These are phyloP conservation scores for Lasiurus borealis DNA, from an alignment of 2,113 vertebrate genomes.

Conservation along the genomic window DNA sequence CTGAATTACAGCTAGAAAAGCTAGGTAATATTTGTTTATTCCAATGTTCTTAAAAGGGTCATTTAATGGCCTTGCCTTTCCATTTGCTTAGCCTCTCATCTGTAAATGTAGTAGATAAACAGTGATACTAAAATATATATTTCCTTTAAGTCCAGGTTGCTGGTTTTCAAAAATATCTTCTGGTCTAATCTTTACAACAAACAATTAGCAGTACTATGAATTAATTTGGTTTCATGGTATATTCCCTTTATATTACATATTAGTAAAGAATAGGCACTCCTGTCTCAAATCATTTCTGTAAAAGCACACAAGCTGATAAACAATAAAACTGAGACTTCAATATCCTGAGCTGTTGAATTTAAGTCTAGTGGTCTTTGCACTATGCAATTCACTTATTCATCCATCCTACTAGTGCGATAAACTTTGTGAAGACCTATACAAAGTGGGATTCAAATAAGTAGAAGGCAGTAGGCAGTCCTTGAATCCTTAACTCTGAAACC, in stretches of 20 bases:
- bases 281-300: slow-evolving; percentile 9
- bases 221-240: slow-evolving; percentile 19
- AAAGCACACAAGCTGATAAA: slow-evolving; percentile 13
- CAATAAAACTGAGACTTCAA: not conserved
- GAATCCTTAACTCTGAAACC: not conserved
- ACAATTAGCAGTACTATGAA: not conserved
- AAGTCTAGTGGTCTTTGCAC: not conserved
- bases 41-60: not conserved
- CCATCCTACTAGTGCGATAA: not conserved
- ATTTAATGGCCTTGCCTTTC: not conserved
- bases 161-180: not conserved
- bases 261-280: not conserved
- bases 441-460: not conserved
- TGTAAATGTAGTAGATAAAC: not conserved
- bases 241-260: not conserved
- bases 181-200: not conserved
- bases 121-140: not conserved
- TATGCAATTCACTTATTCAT: not conserved
- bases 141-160: not conserved
- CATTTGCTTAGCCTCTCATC: not conserved
- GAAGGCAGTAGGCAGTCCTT: not conserved
- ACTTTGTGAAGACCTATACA: not conserved
- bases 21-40: slow-evolving; percentile 8
- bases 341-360: not conserved
- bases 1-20: not conserved